These are phyloP conservation scores for Varanus komodoensis DNA, from an alignment of 2,113 vertebrate species.

Conservation along the genomic window DNA sequence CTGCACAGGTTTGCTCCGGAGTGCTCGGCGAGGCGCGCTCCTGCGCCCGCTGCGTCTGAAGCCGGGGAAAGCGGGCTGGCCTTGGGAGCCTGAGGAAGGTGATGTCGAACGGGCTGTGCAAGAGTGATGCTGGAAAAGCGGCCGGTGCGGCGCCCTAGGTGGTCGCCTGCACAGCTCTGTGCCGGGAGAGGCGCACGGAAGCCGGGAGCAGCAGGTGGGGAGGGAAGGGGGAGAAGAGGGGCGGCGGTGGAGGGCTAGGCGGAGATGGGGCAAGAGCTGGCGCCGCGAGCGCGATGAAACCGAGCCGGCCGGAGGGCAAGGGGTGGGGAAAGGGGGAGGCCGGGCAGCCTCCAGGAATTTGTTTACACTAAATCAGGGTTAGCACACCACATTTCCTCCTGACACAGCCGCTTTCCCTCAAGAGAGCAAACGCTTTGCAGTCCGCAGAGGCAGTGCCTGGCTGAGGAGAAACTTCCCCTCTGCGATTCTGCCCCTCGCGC, in stretches of 20 bases:
- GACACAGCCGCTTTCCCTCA: neutral
- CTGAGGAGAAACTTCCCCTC: too few species aligned
- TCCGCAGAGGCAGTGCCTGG: too few species aligned
- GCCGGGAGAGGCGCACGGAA: neutral
- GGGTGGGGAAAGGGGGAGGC: too few species aligned
- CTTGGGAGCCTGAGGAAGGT: neutral
- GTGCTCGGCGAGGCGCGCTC: neutral
- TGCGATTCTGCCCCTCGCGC: too few species aligned
- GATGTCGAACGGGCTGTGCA: neutral
- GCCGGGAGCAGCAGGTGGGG: neutral
- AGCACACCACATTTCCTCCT: too few species aligned
- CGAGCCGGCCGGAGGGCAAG: accelerated
- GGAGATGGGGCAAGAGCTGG: neutral
- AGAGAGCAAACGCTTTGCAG: neutral
- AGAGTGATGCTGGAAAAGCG: neutral
- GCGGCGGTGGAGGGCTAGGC: too few species aligned
- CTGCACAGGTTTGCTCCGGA: neutral
- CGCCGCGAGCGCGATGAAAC: neutral
- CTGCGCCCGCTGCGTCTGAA: neutral
- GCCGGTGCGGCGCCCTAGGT: too few species aligned
- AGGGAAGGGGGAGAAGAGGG: neutral
- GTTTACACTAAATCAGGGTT: neutral
- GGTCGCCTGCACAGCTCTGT: neutral
- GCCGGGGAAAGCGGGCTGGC: neutral
- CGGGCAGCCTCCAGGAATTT: neutral